Evolutionary conservation across 2,797 vertebrate genomes (phyloP).

Genomic region (Miichthys miiuy): DNA sequence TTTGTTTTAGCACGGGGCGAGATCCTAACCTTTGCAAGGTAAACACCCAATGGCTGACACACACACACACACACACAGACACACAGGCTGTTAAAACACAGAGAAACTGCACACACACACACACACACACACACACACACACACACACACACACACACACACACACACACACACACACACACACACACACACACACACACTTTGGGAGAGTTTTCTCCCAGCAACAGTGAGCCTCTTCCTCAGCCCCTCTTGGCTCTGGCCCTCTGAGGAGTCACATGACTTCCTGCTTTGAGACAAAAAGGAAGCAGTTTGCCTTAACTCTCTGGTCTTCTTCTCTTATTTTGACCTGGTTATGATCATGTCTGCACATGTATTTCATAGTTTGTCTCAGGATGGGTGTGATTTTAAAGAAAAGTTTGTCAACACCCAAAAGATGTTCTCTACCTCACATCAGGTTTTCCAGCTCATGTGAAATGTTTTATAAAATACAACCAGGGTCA

Average conservation of each 20-base stretch:
- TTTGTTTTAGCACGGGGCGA: conserved; percentile 50
- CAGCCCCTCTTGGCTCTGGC: conserved; percentile 42
- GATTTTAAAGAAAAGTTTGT: not conserved
- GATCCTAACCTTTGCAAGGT: conserved; percentile 58
- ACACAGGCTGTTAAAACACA: conserved; percentile 23
- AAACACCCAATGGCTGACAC: conserved; percentile 42
- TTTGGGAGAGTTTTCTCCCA: conserved; percentile 57
- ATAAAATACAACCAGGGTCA: not conserved
- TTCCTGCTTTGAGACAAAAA: conserved; percentile 80
- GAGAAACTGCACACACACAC: conserved; percentile 28
- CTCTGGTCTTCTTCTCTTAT: conserved; percentile 23
- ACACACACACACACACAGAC: conserved; percentile 20
- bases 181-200: conserved; percentile 51
- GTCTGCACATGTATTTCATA: conserved; percentile 16
- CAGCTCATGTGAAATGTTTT: not conserved
- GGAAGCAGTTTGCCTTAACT: conserved; percentile 56
- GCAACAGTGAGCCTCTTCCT: conserved; percentile 66
- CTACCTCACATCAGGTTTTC: not conserved
- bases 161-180: conserved; percentile 44
- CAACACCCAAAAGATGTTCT: not conserved
- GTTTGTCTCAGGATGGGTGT: not conserved
- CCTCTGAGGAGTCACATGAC: conserved; percentile 72
- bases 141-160: conserved; percentile 50
- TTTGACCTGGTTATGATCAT: conserved; percentile 5
- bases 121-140: conserved; percentile 49